Evolutionary conservation across 2,888 invertebrate species (phyloP), one percentile per base, ranked within the genome.

Genomic region (Tipula confusa): DNA sequence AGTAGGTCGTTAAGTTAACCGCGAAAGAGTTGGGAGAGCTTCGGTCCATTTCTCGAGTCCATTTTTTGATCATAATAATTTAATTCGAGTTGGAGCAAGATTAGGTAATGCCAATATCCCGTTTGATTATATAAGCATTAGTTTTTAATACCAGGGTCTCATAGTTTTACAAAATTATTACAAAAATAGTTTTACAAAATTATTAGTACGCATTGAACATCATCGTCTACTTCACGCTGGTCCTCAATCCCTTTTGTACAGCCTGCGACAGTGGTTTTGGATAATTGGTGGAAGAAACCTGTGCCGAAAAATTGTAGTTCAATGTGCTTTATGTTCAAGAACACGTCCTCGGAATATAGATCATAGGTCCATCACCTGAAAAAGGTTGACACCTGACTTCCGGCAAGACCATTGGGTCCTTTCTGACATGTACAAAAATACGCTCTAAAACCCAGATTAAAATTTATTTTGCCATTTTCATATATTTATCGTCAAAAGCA

Each of bases 401-500:
- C 84, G 28, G 81, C 83, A 11, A 82, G 85, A 36, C 84, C 84
- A 3, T 84, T 83, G 85, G 84, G 11, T 84, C 84, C 11, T 43
- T 84, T 29, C 82, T 82, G 80, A 84, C 83, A 11, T 79, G 11
- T 11, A 79, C 64, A 1, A 83, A 79, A 18, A 79, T 84, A 15
- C 82, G 85, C 11, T 83, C 84, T 1, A 84, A 80, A 48, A 29
- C 82, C 28, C 48, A 84, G 9, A 80, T 83, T 15, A 86, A 85
- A 83, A 48, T 83, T 0, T 85, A 85, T 33, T 36, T 85, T 13
- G 85, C 85, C 3, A 82, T 86, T 38, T 86, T 85, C 36, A 81
- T 84, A 29, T 85, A 85, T 31, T 85, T 85, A 36, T 31, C 83
- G 5, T 84, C 85, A 1, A 85, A 85, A n/a, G 85, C 85, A 1